Evolutionary conservation across 1,140 invertebrate species (phyloP).

Genomic region (Babylonia areolata): DNA sequence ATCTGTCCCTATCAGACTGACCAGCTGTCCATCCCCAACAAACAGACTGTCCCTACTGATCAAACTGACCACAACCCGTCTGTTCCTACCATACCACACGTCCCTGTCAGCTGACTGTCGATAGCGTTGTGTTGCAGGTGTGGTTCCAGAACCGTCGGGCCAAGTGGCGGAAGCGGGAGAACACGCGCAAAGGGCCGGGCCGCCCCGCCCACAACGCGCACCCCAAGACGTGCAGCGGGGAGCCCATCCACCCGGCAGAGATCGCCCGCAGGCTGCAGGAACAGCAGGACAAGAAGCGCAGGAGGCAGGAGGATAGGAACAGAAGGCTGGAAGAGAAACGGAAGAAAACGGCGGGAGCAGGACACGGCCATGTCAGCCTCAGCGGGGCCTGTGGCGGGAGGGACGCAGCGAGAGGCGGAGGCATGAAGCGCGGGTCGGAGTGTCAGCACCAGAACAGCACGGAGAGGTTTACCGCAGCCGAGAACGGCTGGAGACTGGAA

Average conservation of each 20-base stretch:
- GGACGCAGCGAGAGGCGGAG: no score
- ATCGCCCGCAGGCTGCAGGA: conserved; percentile 92
- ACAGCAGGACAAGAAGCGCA: conserved; percentile 81
- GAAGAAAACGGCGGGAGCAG: neutral
- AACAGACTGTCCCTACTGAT: no score
- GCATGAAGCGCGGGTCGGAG: no score
- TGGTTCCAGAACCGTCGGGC: conserved; percentile 99
- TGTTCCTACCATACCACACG: no score
- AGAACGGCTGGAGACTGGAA: neutral
- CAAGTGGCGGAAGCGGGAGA: conserved; percentile 99
- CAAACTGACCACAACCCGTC: no score
- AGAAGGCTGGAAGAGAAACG: conserved; percentile 68
- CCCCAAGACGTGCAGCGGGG: conserved; percentile 97
- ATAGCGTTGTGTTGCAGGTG: conserved; percentile 83
- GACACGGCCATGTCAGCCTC: no score
- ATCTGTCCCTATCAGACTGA: no score
- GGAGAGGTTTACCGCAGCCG: neutral
- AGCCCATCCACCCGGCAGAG: conserved; percentile 94
- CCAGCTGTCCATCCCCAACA: no score
- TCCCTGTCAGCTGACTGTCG: no score
- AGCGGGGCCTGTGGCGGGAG: no score
- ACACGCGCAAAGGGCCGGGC: conserved; percentile 99
- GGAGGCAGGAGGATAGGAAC: conserved; percentile 83
- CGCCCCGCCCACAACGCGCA: conserved; percentile 98
- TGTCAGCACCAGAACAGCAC: neutral